Evolutionary conservation across 2,113 vertebrate species (phyloP).

Genomic region (Isichthys henryi): DNA sequence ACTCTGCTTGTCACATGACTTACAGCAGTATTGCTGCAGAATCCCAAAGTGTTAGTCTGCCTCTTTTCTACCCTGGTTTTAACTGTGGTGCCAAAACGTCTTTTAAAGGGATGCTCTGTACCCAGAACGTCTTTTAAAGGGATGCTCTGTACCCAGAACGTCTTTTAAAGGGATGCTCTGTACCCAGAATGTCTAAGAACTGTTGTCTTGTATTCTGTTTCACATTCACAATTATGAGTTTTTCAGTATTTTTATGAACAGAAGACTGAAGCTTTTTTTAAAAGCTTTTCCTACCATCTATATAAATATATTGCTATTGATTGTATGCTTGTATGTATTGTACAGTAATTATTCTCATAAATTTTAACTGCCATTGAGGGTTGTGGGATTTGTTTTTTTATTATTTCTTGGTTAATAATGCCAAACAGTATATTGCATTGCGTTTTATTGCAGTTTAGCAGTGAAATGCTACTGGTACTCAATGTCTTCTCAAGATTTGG

Average conservation of each 20-base stretch:
- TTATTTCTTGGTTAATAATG: constrained; percentile 42
- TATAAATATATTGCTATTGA: not conserved
- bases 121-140: not conserved
- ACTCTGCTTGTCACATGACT: not conserved
- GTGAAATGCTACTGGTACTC: constrained; percentile 30
- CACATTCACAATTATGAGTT: not conserved
- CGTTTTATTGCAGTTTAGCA: constrained; percentile 50
- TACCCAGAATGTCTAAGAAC: not conserved
- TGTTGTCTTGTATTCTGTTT: not conserved
- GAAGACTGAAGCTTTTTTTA: not conserved
- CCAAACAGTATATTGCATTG: constrained; percentile 55
- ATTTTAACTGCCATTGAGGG: constrained; percentile 3
- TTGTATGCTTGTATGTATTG: constrained; percentile 42
- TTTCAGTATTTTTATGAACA: not conserved
- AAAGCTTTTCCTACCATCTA: constrained; percentile 9
- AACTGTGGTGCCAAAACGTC: not conserved
- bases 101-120: not conserved
- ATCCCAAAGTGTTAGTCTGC: not conserved
- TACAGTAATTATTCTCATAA: constrained; percentile 24
- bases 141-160: not conserved
- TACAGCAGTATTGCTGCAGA: not conserved
- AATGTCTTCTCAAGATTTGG: constrained; percentile 31
- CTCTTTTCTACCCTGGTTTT: not conserved
- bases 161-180: not conserved
- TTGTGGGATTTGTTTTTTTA: not conserved